A percentile compares a stretch with the other conserved stretches of the same genome.
Evolutionary conservation across 2,797 vertebrate species (phyloP).

Genomic region (Myotis pilosus): DNA sequence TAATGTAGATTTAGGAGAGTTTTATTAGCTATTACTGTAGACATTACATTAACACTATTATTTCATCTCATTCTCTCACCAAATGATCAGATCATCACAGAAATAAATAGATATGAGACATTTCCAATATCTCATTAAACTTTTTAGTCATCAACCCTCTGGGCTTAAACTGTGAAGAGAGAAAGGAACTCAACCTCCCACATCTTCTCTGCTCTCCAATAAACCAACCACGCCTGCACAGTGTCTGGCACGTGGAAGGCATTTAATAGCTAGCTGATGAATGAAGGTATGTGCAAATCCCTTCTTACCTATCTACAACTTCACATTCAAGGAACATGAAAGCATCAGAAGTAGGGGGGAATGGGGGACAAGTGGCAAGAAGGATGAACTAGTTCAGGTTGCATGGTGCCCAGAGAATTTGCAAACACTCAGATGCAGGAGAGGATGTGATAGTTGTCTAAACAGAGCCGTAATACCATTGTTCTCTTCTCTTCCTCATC

Average conservation of each 20-base stretch:
- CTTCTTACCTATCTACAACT: background rate
- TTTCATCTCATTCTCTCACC: conserved; percentile 43
- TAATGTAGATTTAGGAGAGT: background rate
- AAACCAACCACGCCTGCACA: background rate
- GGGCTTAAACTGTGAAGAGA: conserved; percentile 44
- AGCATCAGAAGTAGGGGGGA: background rate
- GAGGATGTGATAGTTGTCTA: background rate
- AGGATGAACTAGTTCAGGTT: background rate
- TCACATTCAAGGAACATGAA: background rate
- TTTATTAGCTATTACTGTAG: background rate
- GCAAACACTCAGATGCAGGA: background rate
- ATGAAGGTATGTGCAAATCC: background rate
- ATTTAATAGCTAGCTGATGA: background rate
- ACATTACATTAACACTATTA: background rate
- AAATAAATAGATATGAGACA: conserved; percentile 9
- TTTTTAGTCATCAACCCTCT: conserved; percentile 53
- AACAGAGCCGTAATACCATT: background rate
- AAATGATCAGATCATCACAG: conserved; percentile 34
- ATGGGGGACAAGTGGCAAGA: background rate
- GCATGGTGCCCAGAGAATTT: background rate
- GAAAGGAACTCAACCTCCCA: conserved; percentile 42
- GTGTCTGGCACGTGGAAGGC: background rate
- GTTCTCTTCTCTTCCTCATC: background rate
- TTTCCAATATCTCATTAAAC: conserved; percentile 69
- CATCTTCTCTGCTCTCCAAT: background rate